Evolutionary conservation across 2,888 invertebrate species (phyloP), one percentile per base, ranked within the genome.

Genomic region (Patella pellucida): DNA sequence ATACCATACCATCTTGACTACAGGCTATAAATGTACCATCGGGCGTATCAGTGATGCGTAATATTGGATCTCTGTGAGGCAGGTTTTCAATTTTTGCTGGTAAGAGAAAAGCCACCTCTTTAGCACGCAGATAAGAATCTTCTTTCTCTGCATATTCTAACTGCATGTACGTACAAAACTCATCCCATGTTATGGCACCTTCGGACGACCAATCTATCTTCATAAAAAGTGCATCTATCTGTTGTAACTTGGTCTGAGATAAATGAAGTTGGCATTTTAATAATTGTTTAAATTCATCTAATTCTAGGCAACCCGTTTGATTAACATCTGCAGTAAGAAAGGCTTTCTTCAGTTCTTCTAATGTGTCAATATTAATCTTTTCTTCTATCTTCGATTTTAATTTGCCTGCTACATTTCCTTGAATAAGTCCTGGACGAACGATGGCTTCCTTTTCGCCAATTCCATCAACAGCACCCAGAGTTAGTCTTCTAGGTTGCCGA

Each of bases 91-190:
- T 86, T 77, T 87, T 88, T 52, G 91, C 91, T 0, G 91, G 91
- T 27, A 90, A 82, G 69, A 87, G 84, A 78, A 91, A 90, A 52
- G 81, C 80, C n/a, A 89, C 89, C 73, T 90, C 90, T 76, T 89
- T 89, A 12, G 88, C 85, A 23, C 89, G 80, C 31, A 88, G 84
- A 76, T 89, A 90, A 7, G 89, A 89, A 78, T 90, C 90, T 78
- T 90, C 90, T 80, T 90, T 91, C 83, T 91, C 90, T 0, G 89
- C 88, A 81, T 90, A 91, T 78, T 91, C 90, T 71, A 91, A 84
- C 82, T 91, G 91, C 90, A 91, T 91, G 85, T 90, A 91, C 2
- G 90, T 91, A 83, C 91, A 91, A 82, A 91, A 91, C 81, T 91
- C 91, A 84, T 91, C 90, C 91, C 91, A 91, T 0, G 89, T 87